Evolutionary conservation across 2,113 vertebrate species (phyloP).

Genomic region (Camelus dromedarius): DNA sequence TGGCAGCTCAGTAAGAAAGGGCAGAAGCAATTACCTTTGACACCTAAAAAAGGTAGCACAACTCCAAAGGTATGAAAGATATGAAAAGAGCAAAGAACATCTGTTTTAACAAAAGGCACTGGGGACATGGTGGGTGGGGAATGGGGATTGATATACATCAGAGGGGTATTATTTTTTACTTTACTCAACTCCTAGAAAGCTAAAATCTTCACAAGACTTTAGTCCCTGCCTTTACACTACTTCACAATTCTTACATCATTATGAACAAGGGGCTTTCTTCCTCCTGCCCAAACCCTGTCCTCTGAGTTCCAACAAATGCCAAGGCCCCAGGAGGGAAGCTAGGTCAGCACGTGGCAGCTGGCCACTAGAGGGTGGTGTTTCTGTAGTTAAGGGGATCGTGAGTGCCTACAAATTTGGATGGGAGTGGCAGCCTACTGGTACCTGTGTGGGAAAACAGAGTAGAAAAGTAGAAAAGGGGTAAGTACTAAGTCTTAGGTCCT

Average conservation of each 20-base stretch:
- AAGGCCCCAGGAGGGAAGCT: conserved; percentile 1
- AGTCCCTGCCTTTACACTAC: background rate
- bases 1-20: background rate
- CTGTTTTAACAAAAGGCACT: conserved; percentile 29
- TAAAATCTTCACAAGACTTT: conserved; percentile 44
- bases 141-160: background rate
- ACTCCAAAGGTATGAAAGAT: conserved; percentile 30
- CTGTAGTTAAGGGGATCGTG: conserved; percentile 50
- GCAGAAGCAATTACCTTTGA: conserved; percentile 37
- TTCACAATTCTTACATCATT: background rate
- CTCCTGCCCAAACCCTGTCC: background rate
- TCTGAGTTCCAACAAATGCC: conserved; percentile 8
- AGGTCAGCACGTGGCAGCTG: conserved; percentile 42
- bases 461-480: background rate
- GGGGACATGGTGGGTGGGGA: background rate
- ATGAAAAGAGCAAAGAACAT: background rate
- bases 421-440: conserved; percentile 47
- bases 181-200: conserved; percentile 26
- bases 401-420: conserved; percentile 39
- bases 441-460: background rate
- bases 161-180: background rate
- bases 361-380: conserved; percentile 80
- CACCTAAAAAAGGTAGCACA: conserved; percentile 4
- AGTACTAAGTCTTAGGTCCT: conserved; percentile 32
- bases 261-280: conserved; percentile 6